These are phyloP conservation scores for Vesta saturnalis DNA, from an alignment of 2,888 invertebrate species.

Conservation along the genomic window DNA sequence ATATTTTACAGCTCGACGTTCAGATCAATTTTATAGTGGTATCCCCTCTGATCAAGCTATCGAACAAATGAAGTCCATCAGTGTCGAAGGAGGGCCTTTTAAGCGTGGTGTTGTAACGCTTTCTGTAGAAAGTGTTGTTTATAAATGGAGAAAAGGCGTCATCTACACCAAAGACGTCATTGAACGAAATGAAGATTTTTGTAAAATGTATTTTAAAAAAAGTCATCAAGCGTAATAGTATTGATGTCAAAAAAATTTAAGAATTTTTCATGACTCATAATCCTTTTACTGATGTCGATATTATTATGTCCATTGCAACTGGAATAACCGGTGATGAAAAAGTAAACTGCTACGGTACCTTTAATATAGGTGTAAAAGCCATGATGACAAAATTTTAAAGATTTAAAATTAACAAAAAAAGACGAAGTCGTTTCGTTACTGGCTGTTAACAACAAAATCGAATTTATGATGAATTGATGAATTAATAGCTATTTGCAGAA, in stretches of 20 bases:
- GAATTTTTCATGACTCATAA: slow-evolving; percentile 10
- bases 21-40: too few species aligned
- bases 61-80: slow-evolving; percentile 42
- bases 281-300: not conserved
- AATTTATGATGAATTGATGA: not conserved
- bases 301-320: not conserved
- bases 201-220: slow-evolving; percentile 29
- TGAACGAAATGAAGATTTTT: slow-evolving; percentile 41
- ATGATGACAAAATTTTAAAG: slow-evolving; percentile 8
- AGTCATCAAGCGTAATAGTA: slow-evolving; percentile 28
- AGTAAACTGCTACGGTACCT: slow-evolving; percentile 8
- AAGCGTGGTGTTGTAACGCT: slow-evolving; percentile 33
- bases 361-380: not conserved
- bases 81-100: too few species aligned
- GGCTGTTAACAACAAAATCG: not conserved
- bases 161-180: slow-evolving; percentile 42
- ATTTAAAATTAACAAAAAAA: slow-evolving; percentile 7
- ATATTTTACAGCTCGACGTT: slow-evolving; percentile 35
- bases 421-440: not conserved
- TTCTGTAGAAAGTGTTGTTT: slow-evolving; percentile 40
- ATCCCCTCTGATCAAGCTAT: slow-evolving; percentile 42
- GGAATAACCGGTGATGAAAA: not conserved
- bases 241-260: slow-evolving; percentile 14
- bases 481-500: not conserved
- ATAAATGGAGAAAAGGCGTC: slow-evolving; percentile 35